phyloP scores from a whole-genome alignment of 2,888 invertebrate species.

The Silvanus unidentatus region DNA sequence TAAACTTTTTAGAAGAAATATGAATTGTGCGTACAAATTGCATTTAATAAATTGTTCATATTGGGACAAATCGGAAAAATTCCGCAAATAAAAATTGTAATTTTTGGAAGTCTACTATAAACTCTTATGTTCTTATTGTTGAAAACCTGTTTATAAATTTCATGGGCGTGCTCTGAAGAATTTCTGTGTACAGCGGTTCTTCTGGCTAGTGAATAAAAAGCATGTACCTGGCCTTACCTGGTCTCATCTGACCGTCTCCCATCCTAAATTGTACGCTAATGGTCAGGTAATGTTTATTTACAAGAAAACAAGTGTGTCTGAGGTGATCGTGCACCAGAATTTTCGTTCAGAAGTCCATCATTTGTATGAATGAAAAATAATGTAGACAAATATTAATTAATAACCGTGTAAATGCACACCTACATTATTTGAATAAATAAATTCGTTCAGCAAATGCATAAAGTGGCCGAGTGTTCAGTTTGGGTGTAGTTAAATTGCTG shows the following conservation, averaged over 20 bases:
- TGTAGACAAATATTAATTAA: neutral
- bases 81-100: too few species aligned
- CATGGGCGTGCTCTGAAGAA: slow-evolving; percentile 13
- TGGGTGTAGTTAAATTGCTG: slow-evolving; percentile 1
- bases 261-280: slow-evolving; percentile 5
- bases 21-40: too few species aligned
- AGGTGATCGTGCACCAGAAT: slow-evolving; percentile 1
- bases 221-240: slow-evolving; percentile 1
- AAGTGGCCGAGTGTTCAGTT: neutral
- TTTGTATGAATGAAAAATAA: slow-evolving; percentile 3
- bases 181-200: slow-evolving; percentile 12
- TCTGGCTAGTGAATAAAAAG: slow-evolving; percentile 6
- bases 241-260: neutral
- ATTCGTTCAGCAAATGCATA: too few species aligned
- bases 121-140: slow-evolving; percentile 10
- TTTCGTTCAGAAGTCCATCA: neutral
- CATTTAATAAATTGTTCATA: too few species aligned
- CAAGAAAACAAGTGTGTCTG: slow-evolving; percentile 3
- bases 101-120: too few species aligned
- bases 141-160: slow-evolving; percentile 15
- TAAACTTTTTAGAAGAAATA: too few species aligned
- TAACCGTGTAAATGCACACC: too few species aligned
- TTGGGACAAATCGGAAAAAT: too few species aligned
- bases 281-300: slow-evolving; percentile 6
- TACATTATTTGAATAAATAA: too few species aligned